phyloP scores from a whole-genome alignment of 2,797 vertebrate species.

The Dromococcyx pavoninus region DNA sequence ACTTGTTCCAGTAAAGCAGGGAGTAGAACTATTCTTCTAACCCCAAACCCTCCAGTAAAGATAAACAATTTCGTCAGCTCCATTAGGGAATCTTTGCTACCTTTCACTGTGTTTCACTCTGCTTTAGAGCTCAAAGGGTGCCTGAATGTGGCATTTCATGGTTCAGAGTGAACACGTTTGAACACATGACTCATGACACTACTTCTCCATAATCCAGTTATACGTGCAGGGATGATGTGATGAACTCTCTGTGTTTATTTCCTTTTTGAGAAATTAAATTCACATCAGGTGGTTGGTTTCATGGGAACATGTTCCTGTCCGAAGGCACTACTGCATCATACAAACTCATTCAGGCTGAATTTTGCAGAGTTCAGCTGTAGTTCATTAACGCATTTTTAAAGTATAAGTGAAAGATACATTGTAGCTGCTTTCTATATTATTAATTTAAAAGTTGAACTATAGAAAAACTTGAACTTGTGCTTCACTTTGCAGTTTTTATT shows the following conservation, averaged over 20 bases:
- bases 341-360: not conserved
- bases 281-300: not conserved
- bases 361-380: not conserved
- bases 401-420: not conserved
- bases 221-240: rapidly evolving
- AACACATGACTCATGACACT: not conserved
- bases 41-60: not conserved
- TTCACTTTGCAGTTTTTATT: not conserved
- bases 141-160: rapidly evolving
- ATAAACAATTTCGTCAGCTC: not conserved
- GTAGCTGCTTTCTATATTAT: not conserved
- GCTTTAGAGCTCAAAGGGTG: not conserved
- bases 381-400: not conserved
- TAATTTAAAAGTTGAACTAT: not conserved
- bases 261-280: not conserved
- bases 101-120: not conserved
- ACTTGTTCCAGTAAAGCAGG: not conserved
- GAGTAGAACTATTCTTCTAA: not conserved
- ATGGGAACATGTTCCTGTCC: not conserved
- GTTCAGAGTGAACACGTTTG: not conserved
- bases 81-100: not conserved
- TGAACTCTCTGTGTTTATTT: not conserved
- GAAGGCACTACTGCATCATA: not conserved
- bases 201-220: not conserved
- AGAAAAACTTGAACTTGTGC: not conserved